phyloP scores from a whole-genome alignment of 2,888 invertebrate genomes.

The Rhamphomyia laevipes region DNA sequence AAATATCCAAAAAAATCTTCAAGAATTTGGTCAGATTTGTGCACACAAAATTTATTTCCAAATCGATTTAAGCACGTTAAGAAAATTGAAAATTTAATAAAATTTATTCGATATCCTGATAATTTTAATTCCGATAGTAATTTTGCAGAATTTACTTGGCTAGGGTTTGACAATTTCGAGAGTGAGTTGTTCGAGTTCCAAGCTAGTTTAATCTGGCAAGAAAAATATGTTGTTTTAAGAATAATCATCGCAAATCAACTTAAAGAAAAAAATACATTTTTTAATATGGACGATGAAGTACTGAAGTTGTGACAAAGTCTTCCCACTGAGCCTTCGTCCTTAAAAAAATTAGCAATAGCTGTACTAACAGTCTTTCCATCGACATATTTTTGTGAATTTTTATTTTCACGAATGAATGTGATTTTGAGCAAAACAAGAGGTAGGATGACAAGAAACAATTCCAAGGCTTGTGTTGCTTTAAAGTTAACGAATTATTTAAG shows the following conservation, averaged over 20 bases:
- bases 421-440: no score
- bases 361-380: neutral
- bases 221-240: neutral
- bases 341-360: neutral
- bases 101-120: neutral
- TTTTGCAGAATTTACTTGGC: neutral
- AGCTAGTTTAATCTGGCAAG: neutral
- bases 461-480: no score
- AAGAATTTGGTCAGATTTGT: neutral
- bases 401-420: no score
- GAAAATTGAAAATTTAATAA: neutral
- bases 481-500: no score
- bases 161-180: neutral
- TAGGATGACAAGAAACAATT: no score
- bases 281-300: neutral
- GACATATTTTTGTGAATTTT: neutral
- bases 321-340: neutral
- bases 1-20: neutral
- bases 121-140: neutral
- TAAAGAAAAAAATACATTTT: neutral
- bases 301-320: neutral
- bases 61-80: neutral
- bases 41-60: neutral
- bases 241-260: neutral
- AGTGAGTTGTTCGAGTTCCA: neutral